phyloP scores from a whole-genome alignment of 2,113 vertebrate species.

The Ahaetulla prasina region DNA sequence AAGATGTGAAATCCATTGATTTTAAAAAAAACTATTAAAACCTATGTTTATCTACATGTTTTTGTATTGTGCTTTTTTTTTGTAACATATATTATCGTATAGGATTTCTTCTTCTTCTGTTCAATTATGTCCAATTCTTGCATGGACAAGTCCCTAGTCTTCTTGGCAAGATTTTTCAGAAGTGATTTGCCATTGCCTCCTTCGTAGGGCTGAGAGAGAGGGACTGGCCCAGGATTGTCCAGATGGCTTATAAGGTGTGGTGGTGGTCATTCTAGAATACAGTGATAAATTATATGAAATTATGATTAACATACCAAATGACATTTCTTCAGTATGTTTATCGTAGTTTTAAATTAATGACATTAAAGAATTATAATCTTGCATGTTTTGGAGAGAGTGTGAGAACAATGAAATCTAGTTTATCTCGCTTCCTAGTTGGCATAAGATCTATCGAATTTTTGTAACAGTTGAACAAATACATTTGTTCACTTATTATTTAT shows the following conservation, averaged over 20 bases:
- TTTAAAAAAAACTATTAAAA: not conserved
- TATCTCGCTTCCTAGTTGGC: not conserved
- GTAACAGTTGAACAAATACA: not conserved
- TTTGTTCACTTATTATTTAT: not conserved
- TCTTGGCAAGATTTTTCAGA: too few species aligned
- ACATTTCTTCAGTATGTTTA: too few species aligned
- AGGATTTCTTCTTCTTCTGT: not conserved
- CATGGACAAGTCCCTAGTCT: too few species aligned
- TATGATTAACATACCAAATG: not conserved
- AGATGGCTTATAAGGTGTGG: not conserved
- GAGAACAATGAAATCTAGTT: not conserved
- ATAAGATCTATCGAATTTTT: not conserved
- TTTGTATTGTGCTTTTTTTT: not conserved
- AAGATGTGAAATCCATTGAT: not conserved
- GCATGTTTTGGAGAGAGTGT: not conserved
- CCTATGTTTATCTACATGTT: not conserved
- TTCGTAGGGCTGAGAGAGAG: too few species aligned
- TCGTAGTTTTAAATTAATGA: too few species aligned
- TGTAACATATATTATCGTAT: not conserved
- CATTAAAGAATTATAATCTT: not conserved
- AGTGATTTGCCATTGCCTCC: too few species aligned
- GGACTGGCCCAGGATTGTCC: too few species aligned
- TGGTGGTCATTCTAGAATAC: not conserved
- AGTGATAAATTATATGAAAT: not conserved
- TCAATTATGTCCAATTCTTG: not conserved